Conservation (phyloP, 2,888 invertebrate genomes). For the Eupithecia subumbrata region DNA sequence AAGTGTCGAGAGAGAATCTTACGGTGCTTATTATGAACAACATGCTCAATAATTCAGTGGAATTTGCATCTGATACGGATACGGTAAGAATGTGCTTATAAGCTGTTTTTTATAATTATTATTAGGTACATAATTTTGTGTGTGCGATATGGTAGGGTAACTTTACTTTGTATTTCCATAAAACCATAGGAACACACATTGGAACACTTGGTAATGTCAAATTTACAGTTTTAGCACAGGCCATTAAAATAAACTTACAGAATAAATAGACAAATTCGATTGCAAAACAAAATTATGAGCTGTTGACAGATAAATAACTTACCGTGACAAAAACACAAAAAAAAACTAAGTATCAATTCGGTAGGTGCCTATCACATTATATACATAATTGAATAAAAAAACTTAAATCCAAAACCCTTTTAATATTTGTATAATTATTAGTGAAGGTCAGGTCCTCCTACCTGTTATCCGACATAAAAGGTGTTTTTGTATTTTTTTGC, state of each 20-base stretch:
- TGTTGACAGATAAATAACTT: too few species aligned
- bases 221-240: too few species aligned
- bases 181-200: too few species aligned
- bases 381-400: not conserved
- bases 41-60: slow-evolving; percentile 63
- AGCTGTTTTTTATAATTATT: not conserved
- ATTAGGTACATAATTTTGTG: not conserved
- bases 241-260: too few species aligned
- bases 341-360: not conserved
- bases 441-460: not conserved
- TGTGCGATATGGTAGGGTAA: not conserved
- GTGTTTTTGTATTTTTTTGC: slow-evolving; percentile 23
- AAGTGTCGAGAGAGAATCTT: slow-evolving; percentile 62
- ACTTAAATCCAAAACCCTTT: not conserved
- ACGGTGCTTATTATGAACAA: slow-evolving; percentile 68
- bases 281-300: too few species aligned
- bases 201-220: too few species aligned
- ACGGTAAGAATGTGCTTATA: slow-evolving; percentile 42
- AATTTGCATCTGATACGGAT: slow-evolving; percentile 62
- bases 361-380: not conserved
- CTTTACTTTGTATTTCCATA: too few species aligned
- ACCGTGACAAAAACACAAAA: too few species aligned
- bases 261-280: too few species aligned
- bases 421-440: not conserved
- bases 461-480: not conserved